Evolutionary conservation across 2,888 invertebrate genomes (phyloP), one percentile per base, ranked within the genome.

Genomic region (Eilema griseolum): DNA sequence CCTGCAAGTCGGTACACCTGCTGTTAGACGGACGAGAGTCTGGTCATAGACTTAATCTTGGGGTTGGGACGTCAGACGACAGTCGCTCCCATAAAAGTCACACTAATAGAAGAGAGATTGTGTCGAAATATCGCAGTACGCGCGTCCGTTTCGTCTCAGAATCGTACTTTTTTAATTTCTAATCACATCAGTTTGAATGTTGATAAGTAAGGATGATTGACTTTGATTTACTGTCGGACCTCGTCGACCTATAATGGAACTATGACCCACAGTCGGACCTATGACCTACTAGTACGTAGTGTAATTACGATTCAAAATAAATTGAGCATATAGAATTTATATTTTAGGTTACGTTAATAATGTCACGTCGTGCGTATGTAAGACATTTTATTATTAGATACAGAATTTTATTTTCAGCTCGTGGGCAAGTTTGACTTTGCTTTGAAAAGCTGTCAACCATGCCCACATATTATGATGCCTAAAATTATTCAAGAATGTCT

Each of bases 151-250:
- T 46, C 20, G 24, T 10, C 37, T 16, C 37, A 24, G 23, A 61
- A 23, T 24, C 24, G 37, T 37, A 37, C 24, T 37, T 62, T 10
- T 41, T 33, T 46, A 0, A 75, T 67, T 16, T 52, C 63, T 64
- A 67, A 33, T 65, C 16, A 37, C 46, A 65, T 33, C 59, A 69
- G 23, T 60, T 72, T 68, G 65, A 37, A 74, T 73, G 52, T n/a
- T 72, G 67, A 70, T 69, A 69, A 61, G 63, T 63, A 62, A 71
- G 23, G 66, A 73, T 79, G 64, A 78, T 70, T 75, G 73, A 78
- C 69, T 72, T 46, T 70, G 76, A 70, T 79, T 69, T 60, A 37
- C 31, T 63, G 33, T 70, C 14, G 3, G 60, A 76, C 70, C 82
- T 68, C 74, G 52, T 70, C 63, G 76, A 52, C 20, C 52, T 52